phyloP scores from a whole-genome alignment of 2,888 invertebrate genomes.

The Endomychus coccineus region DNA sequence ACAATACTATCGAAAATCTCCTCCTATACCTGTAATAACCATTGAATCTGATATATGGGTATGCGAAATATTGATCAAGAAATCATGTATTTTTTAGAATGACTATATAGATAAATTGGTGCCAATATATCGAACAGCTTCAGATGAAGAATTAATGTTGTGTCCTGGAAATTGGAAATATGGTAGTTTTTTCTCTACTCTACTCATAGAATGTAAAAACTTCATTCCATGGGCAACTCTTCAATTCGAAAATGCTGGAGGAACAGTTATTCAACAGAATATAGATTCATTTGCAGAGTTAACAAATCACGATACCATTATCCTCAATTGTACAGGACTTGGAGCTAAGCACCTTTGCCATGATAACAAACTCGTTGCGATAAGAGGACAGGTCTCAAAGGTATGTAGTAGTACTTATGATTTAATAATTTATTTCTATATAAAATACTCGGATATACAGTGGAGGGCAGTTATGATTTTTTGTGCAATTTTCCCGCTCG shows the following conservation, averaged over 20 bases:
- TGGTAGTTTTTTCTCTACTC: conserved; percentile 73
- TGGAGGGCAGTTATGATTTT: no score
- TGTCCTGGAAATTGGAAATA: conserved; percentile 73
- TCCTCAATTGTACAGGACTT: conserved; percentile 81
- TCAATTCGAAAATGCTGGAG: conserved; percentile 56
- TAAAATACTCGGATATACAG: no score
- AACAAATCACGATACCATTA: conserved; percentile 53
- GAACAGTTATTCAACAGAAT: conserved; percentile 50
- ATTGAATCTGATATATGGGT: no score
- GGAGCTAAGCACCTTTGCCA: conserved; percentile 71
- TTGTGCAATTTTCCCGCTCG: no score
- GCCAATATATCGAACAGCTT: conserved; percentile 65
- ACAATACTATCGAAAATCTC: no score
- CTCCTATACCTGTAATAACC: no score
- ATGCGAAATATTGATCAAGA: no score
- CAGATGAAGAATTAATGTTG: conserved; percentile 63
- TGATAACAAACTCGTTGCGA: conserved; percentile 67
- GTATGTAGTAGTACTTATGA: no score
- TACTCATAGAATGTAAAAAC: conserved; percentile 64
- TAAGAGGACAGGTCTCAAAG: conserved; percentile 78
- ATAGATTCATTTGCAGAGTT: conserved; percentile 57
- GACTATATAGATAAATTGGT: conserved; percentile 68
- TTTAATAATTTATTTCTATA: no score
- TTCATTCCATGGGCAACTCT: conserved; percentile 73
- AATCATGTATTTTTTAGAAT: conserved; percentile 49